Conservation (phyloP, 2,888 invertebrate genomes). For the Dendrolimus houi region DNA sequence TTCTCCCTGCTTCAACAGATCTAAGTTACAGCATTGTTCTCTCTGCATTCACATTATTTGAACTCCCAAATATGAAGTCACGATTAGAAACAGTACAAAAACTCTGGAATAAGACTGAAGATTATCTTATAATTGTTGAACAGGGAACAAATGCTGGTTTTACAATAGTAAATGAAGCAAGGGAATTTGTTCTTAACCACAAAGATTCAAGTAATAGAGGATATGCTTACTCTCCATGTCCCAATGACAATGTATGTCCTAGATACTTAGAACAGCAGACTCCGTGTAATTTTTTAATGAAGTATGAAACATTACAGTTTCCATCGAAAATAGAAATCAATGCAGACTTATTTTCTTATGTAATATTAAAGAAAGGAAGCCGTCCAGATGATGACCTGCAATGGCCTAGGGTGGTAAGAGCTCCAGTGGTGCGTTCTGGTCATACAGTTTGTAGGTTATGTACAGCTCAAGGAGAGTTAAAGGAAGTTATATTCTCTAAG, state of each 20-base stretch:
- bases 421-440: constrained; percentile 80
- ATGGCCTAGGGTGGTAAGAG: constrained; percentile 89
- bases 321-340: constrained; percentile 49
- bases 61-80: constrained; percentile 80
- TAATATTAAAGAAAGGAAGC: constrained; percentile 86
- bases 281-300: constrained; percentile 87
- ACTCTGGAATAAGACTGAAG: constrained; percentile 91
- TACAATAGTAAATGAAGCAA: constrained; percentile 87
- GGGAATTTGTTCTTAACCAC: constrained; percentile 84
- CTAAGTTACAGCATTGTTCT: constrained; percentile 87
- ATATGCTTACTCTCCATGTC: constrained; percentile 90
- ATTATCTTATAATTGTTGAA: constrained; percentile 89
- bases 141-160: constrained; percentile 90
- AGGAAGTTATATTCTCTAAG: constrained; percentile 86
- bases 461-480: constrained; percentile 81
- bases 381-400: constrained; percentile 64
- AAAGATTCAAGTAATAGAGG: constrained; percentile 46
- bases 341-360: constrained; percentile 84
- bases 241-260: constrained; percentile 89
- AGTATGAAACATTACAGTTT: constrained; percentile 76
- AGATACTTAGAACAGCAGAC: constrained; percentile 77
- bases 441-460: constrained; percentile 89
- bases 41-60: constrained; percentile 87
- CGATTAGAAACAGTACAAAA: constrained; percentile 83
- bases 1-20: constrained; percentile 80